A percentile compares a stretch with the other conserved stretches of the same genome.
Evolutionary conservation across 2,113 vertebrate genomes (phyloP).

Genomic region (Empidonax alnorum): DNA sequence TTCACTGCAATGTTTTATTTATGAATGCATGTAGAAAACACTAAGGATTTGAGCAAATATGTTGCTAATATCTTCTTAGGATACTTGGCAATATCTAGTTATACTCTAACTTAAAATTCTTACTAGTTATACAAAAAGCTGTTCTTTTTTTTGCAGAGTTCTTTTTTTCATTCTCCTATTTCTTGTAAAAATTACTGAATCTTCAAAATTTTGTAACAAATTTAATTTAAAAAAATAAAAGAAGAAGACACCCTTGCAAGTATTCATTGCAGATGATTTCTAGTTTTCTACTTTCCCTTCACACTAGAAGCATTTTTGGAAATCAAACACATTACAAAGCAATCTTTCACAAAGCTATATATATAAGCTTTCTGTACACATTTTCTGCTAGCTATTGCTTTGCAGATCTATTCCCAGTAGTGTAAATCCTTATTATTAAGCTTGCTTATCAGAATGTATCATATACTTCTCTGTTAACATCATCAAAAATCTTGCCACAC

Average conservation of each 20-base stretch:
- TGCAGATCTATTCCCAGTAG: background rate
- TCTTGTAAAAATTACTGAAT: background rate
- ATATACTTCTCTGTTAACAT: background rate
- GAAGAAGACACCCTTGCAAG: background rate
- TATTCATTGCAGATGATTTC: background rate
- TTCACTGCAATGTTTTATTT: background rate
- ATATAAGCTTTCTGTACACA: background rate
- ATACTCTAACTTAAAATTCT: background rate
- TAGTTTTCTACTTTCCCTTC: background rate
- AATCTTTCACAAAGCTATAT: background rate
- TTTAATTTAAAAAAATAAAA: background rate
- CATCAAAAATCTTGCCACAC: fast-evolving
- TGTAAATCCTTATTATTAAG: background rate
- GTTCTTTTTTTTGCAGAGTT: background rate
- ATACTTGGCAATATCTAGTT: background rate
- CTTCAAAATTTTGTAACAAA: background rate
- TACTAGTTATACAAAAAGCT: background rate
- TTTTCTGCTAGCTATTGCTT: background rate
- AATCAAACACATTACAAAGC: background rate
- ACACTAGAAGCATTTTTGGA: background rate
- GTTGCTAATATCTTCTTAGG: background rate
- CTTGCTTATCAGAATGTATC: background rate
- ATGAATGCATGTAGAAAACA: background rate
- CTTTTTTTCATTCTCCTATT: background rate
- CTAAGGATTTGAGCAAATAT: background rate